A percentile compares a stretch with the other conserved stretches of the same genome.
Conservation (phyloP, 2,888 invertebrate genomes). For the Camptogramma bilineatum region DNA sequence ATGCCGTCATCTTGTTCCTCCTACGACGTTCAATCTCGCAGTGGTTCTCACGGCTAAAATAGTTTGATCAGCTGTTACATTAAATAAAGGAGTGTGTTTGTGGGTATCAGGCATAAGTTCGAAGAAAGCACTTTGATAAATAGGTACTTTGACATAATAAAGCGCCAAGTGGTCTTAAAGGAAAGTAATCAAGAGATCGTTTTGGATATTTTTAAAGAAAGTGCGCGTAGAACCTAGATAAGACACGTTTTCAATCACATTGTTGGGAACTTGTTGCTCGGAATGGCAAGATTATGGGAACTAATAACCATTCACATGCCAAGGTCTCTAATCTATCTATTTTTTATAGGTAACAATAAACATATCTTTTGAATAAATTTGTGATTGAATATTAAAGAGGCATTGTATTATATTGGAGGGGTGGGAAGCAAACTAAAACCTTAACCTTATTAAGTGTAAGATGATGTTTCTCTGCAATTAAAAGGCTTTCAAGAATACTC, state of each 20-base stretch:
- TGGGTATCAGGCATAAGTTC: not conserved
- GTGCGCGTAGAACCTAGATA: slow-evolving; percentile 68
- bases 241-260: slow-evolving; percentile 83
- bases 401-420: slow-evolving; percentile 23
- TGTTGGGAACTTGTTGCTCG: slow-evolving; percentile 48
- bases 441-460: slow-evolving; percentile 1
- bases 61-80: slow-evolving; percentile 7
- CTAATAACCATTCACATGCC: slow-evolving; percentile 36
- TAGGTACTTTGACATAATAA: slow-evolving; percentile 8
- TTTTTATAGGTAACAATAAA: slow-evolving; percentile 32
- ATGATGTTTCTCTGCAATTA: not conserved
- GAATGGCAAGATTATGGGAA: slow-evolving; percentile 63
- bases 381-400: slow-evolving; percentile 16
- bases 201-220: slow-evolving; percentile 57
- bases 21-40: slow-evolving; percentile 99
- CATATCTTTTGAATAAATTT: slow-evolving; percentile 42
- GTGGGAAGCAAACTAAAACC: slow-evolving; percentile 12
- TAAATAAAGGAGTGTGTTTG: not conserved
- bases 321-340: slow-evolving; percentile 6
- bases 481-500: not conserved
- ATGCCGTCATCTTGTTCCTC: slow-evolving; percentile 99
- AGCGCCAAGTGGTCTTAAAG: slow-evolving; percentile 9
- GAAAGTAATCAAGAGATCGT: slow-evolving; percentile 48
- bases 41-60: slow-evolving; percentile 96
- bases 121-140: not conserved